Percentiles rank a stretch among this genome's conserved stretches.
Evolutionary conservation across 2,888 invertebrate genomes (phyloP).

Genomic region (Enchytraeus crypticus): DNA sequence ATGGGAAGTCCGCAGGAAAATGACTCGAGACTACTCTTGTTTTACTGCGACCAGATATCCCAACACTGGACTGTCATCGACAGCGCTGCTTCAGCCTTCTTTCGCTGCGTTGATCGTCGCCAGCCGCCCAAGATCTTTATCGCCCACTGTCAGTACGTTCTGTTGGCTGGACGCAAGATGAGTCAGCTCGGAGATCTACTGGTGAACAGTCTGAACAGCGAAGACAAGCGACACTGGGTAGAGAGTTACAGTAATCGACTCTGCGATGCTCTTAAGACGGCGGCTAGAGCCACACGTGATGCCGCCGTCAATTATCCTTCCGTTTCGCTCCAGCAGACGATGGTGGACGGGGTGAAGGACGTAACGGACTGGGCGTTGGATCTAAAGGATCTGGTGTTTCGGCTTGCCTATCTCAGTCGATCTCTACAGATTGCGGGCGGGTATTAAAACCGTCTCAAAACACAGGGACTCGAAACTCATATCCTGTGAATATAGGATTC

Average conservation of each 20-base stretch:
- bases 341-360: slow-evolving; percentile 1
- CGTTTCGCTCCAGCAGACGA: background rate
- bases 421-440: background rate
- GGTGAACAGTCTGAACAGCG: background rate
- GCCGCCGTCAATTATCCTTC: background rate
- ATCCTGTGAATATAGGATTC: too few relatives aligned
- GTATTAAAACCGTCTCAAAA: too few relatives aligned
- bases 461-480: too few relatives aligned
- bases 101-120: slow-evolving; percentile 7
- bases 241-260: background rate
- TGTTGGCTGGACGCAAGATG: slow-evolving; percentile 3
- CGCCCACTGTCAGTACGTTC: background rate
- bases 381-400: background rate
- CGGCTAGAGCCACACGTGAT: background rate
- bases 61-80: slow-evolving; percentile 2
- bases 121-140: slow-evolving; percentile 3
- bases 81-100: slow-evolving; percentile 5
- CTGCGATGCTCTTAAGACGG: background rate
- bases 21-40: background rate
- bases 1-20: background rate
- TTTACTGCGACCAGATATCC: slow-evolving; percentile 3
- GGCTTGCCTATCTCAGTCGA: background rate
- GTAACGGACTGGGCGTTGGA: background rate
- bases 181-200: slow-evolving; percentile 1
- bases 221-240: background rate